phyloP scores from a whole-genome alignment of 2,888 invertebrate species.

The Plagodis dolabraria region DNA sequence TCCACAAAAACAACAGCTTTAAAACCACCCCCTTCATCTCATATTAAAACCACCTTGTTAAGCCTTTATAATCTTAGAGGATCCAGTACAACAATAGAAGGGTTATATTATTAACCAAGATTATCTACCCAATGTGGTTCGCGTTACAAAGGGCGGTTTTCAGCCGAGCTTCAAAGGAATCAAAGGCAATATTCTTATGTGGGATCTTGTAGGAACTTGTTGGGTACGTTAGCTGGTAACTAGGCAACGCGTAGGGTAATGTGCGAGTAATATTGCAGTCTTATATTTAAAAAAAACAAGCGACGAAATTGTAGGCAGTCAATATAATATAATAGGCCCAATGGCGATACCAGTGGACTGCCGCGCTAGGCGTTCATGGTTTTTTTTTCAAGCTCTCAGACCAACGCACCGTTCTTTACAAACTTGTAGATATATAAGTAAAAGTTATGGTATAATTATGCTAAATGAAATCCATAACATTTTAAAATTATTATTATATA shows the following conservation, averaged over 20 bases:
- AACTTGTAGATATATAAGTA: too few species aligned
- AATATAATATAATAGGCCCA: too few species aligned
- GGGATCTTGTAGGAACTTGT: conserved; percentile 24
- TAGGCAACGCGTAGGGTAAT: background rate
- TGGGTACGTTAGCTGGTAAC: conserved; percentile 22
- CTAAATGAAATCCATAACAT: too few species aligned
- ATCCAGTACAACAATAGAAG: conserved; percentile 29
- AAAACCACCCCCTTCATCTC: conserved; percentile 8
- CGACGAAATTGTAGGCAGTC: too few species aligned
- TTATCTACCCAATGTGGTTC: conserved; percentile 36
- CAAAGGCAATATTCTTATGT: conserved; percentile 32
- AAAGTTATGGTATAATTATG: too few species aligned
- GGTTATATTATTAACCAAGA: conserved; percentile 37
- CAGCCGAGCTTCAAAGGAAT: conserved; percentile 37
- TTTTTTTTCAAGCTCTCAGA: too few species aligned
- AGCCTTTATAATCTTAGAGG: conserved; percentile 18
- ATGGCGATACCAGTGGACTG: too few species aligned
- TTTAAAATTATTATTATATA: too few species aligned
- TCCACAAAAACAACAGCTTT: conserved; percentile 14
- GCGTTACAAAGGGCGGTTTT: conserved; percentile 39
- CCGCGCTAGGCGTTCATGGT: too few species aligned
- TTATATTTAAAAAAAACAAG: too few species aligned
- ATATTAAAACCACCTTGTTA: conserved; percentile 18
- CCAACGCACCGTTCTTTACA: too few species aligned
- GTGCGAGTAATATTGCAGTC: too few species aligned